Evolutionary conservation across 2,797 vertebrate genomes (phyloP).

Genomic region (Iguana delicatissima): DNA sequence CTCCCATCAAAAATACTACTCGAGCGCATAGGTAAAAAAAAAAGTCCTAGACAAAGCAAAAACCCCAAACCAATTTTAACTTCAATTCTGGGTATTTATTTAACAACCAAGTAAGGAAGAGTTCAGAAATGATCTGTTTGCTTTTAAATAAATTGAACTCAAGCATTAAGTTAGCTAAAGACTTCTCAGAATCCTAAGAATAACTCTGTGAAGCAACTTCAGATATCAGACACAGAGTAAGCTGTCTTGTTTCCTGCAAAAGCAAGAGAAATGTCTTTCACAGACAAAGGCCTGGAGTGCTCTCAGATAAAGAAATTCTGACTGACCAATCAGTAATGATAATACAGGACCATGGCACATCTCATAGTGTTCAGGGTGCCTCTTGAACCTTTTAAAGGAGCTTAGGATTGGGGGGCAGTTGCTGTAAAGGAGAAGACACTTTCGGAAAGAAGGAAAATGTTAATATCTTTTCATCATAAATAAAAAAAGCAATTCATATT

Average conservation of each 20-base stretch:
- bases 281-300: neutral
- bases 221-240: neutral
- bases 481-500: neutral
- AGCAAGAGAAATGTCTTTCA: neutral
- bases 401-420: too few relatives aligned
- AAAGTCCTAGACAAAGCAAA: neutral
- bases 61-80: neutral
- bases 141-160: neutral
- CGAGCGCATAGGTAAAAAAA: neutral
- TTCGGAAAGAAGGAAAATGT: too few relatives aligned
- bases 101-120: neutral
- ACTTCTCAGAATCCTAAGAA: neutral
- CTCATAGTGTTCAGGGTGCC: neutral
- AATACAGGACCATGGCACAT: neutral
- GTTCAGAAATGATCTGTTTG: neutral
- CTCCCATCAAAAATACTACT: neutral
- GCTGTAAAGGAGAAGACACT: neutral
- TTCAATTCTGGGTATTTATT: neutral
- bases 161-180: neutral
- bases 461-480: too few relatives aligned
- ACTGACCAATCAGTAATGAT: neutral
- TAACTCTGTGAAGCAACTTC: neutral
- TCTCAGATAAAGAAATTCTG: neutral
- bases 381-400: neutral
- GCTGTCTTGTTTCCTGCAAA: neutral